Conservation (phyloP, 2,888 invertebrate species). For the Pyrrhia umbra region DNA sequence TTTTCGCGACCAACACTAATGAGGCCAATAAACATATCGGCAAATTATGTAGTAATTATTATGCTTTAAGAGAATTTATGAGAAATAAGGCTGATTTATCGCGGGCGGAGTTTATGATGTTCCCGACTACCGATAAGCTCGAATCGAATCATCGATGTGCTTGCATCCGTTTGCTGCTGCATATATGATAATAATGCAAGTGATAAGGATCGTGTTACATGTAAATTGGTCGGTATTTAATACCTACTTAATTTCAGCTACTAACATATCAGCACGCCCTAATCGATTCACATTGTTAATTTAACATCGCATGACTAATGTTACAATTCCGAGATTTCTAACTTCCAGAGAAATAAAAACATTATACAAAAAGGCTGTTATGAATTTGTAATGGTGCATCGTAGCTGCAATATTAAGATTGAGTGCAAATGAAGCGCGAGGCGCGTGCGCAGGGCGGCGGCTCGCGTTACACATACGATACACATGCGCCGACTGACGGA, state of each 20-base stretch:
- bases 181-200: neutral
- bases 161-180: conserved; percentile 29
- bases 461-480: conserved; percentile 75
- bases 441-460: conserved; percentile 81
- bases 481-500: conserved; percentile 63
- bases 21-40: conserved; percentile 81
- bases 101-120: conserved; percentile 59
- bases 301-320: conserved; percentile 59
- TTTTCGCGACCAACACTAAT: conserved; percentile 85
- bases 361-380: conserved; percentile 77
- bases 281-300: conserved; percentile 43
- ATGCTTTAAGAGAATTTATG: conserved; percentile 71
- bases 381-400: conserved; percentile 87
- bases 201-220: neutral
- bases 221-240: neutral
- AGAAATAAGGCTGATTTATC: conserved; percentile 68
- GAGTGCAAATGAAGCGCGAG: conserved; percentile 85
- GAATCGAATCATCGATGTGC: conserved; percentile 27
- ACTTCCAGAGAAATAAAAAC: conserved; percentile 71
- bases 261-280: conserved; percentile 17
- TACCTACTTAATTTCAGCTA: conserved; percentile 3
- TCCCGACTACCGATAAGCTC: conserved; percentile 54
- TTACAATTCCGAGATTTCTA: conserved; percentile 66
- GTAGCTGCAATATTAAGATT: conserved; percentile 86
- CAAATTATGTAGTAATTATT: conserved; percentile 78